These are phyloP conservation scores for Seriola aureovittata DNA, from an alignment of 2,113 vertebrate genomes.

Conservation along the genomic window DNA sequence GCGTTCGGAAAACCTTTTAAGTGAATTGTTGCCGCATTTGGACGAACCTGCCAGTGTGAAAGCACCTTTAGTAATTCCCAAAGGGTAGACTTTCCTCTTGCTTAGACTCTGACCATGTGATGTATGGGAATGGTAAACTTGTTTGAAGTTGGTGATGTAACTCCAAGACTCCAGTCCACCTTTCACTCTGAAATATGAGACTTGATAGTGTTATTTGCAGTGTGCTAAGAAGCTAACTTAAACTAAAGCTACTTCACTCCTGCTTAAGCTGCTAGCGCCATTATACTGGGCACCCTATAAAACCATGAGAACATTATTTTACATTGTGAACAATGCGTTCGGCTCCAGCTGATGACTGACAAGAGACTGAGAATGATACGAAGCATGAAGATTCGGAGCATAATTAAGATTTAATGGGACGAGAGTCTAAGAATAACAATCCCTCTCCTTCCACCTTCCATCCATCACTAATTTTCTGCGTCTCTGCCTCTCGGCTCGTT, in stretches of 20 bases:
- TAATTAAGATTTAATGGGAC: conserved; percentile 63
- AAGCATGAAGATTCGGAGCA: conserved; percentile 58
- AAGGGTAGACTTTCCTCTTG: not conserved
- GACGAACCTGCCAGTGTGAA: conserved; percentile 34
- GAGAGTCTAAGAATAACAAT: conserved; percentile 44
- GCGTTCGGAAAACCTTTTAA: not conserved
- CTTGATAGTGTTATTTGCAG: conserved; percentile 61
- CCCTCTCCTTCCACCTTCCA: conserved; percentile 46
- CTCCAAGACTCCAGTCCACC: conserved; percentile 46
- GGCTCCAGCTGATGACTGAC: conserved; percentile 57
- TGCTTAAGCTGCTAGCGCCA: conserved; percentile 66
- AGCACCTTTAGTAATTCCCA: not conserved
- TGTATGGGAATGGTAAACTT: conserved; percentile 1
- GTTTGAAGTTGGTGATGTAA: not conserved
- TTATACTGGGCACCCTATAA: conserved; percentile 64
- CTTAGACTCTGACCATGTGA: conserved; percentile 23
- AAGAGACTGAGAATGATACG: conserved; percentile 60
- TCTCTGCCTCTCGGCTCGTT: conserved; percentile 57
- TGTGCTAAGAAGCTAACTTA: conserved; percentile 68
- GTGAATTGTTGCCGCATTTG: conserved; percentile 6
- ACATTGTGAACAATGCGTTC: conserved; percentile 73
- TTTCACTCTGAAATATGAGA: conserved; percentile 64
- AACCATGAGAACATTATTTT: conserved; percentile 74
- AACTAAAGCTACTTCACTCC: conserved; percentile 71
- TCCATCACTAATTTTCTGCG: conserved; percentile 42